A percentile compares a stretch with the other conserved stretches of the same genome.
These are phyloP conservation scores for Platygyra sinensis DNA, from an alignment of 64 coral and sea anemone species.

Conservation along the genomic window DNA sequence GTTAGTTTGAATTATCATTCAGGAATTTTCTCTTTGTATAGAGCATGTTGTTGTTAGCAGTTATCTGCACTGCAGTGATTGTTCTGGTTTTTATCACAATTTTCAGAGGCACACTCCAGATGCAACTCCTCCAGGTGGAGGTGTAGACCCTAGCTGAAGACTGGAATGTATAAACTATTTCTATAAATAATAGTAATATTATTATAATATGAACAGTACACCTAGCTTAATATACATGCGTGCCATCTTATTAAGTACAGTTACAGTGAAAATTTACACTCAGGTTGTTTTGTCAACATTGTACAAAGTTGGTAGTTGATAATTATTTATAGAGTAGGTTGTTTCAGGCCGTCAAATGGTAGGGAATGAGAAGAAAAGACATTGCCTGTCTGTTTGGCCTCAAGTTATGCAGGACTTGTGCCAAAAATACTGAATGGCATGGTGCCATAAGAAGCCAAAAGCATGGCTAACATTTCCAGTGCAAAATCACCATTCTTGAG, in stretches of 20 bases:
- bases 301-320: background rate
- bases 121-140: slow-evolving; percentile 35
- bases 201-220: background rate
- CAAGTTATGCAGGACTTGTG: too few species aligned
- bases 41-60: background rate
- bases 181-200: background rate
- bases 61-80: background rate
- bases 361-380: background rate
- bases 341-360: background rate
- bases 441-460: too few species aligned
- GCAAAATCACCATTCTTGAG: too few species aligned
- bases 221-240: slow-evolving; percentile 6
- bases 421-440: too few species aligned
- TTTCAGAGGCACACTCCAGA: slow-evolving; percentile 67
- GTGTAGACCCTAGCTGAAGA: slow-evolving; percentile 27
- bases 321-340: background rate
- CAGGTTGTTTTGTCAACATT: slow-evolving; percentile 1
- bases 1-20: too few species aligned
- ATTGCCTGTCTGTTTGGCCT: background rate
- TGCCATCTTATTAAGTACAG: background rate
- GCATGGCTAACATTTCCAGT: too few species aligned
- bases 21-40: background rate
- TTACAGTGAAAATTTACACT: background rate
- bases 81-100: background rate
- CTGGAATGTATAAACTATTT: background rate